phyloP scores from a whole-genome alignment of 2,113 vertebrate genomes.

The Melanostigma gelatinosum region DNA sequence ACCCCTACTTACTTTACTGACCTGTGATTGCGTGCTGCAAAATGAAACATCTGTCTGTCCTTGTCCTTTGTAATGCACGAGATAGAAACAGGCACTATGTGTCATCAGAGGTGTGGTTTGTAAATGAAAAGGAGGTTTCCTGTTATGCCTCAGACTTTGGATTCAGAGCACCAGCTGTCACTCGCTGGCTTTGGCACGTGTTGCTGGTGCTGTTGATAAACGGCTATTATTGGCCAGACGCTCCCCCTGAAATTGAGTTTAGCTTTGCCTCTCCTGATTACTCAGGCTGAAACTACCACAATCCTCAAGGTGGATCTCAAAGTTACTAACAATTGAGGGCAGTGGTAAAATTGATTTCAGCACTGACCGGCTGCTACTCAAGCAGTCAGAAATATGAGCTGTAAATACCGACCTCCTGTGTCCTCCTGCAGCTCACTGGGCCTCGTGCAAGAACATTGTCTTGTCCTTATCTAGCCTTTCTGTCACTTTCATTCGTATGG shows the following conservation, averaged over 20 bases:
- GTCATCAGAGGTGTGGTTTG: slow-evolving; percentile 38
- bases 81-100: not conserved
- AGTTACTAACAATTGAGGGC: slow-evolving; percentile 63
- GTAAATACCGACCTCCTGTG: slow-evolving; percentile 33
- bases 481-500: too few species aligned
- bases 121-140: slow-evolving; percentile 34
- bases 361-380: slow-evolving; percentile 56
- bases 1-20: slow-evolving; percentile 21
- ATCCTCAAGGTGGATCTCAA: slow-evolving; percentile 54
- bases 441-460: too few species aligned
- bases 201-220: slow-evolving; percentile 61
- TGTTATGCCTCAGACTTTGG: slow-evolving; percentile 23
- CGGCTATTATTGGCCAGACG: slow-evolving; percentile 69
- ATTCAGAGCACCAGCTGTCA: slow-evolving; percentile 65
- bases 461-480: too few species aligned
- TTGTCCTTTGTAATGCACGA: slow-evolving; percentile 6
- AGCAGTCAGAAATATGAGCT: slow-evolving; percentile 32
- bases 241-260: slow-evolving; percentile 68
- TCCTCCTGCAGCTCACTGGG: not conserved
- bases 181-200: slow-evolving; percentile 56
- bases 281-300: slow-evolving; percentile 31
- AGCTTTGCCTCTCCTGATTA: slow-evolving; percentile 57
- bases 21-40: slow-evolving; percentile 10
- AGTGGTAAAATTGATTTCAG: slow-evolving; percentile 69
- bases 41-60: slow-evolving; percentile 21